phyloP scores from a whole-genome alignment of 2,888 invertebrate species.

The Dimorphilus gyrociliatus region DNA sequence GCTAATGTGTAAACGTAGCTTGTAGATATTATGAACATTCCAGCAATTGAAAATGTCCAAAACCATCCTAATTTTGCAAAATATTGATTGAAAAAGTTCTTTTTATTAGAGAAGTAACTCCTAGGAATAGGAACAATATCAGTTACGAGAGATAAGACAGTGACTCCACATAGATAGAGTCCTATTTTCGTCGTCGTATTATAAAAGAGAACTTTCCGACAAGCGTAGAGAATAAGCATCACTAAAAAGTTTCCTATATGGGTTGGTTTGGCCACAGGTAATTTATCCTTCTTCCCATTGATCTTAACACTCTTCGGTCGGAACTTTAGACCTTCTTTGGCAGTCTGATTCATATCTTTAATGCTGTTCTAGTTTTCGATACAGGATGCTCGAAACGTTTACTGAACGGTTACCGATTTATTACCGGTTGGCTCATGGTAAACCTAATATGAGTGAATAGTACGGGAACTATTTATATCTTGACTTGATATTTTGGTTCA shows the following conservation, averaged over 20 bases:
- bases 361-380: too few relatives aligned
- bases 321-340: conserved; percentile 3
- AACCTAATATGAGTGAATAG: too few relatives aligned
- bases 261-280: conserved; percentile 63
- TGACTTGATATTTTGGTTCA: too few relatives aligned
- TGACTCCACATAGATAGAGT: conserved; percentile 63
- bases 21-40: conserved; percentile 64
- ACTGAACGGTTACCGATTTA: too few relatives aligned
- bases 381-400: too few relatives aligned
- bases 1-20: conserved; percentile 69
- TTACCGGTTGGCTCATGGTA: too few relatives aligned
- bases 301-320: conserved; percentile 3
- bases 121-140: conserved; percentile 66
- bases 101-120: conserved; percentile 72
- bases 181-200: conserved; percentile 64
- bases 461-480: too few relatives aligned
- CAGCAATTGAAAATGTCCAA: conserved; percentile 67
- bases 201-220: conserved; percentile 70
- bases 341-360: too few relatives aligned
- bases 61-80: conserved; percentile 96
- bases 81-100: conserved; percentile 74
- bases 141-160: conserved; percentile 63
- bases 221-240: conserved; percentile 65
- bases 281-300: conserved; percentile 18
- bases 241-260: conserved; percentile 62